Base-by-base conservation (phyloP, 1,140 invertebrate species). In the Meteorus sp. region DNA sequence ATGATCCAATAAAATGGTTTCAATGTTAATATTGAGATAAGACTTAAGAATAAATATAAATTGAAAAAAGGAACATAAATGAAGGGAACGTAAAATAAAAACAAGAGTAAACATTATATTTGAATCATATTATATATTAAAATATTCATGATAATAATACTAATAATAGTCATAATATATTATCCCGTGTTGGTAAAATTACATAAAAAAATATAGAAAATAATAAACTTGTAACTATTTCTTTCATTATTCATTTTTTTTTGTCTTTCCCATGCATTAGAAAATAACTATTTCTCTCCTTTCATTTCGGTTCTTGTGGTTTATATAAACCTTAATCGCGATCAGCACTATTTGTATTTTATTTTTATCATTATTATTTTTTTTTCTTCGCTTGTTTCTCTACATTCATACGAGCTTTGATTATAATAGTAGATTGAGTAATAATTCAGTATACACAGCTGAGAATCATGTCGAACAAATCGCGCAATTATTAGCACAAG, bases 141-240 rank as follows among this genome's bases (percentile, higher is more conserved):
- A 75, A 78, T 79, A 77, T 77, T 67, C 70, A 71, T 75, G 74
- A 76, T 74, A 72, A 75, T 73, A 69, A 70, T 64, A 68, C 62
- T 70, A 71, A 71, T 78, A 70, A 61, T 70, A 67, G 48, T 67
- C 56, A 29, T 73, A 73, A 77, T 77, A 78, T 78, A 77, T 77
- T 76, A 77, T 74, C 73, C 71, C 70, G 70, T 73, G 65, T 76
- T 61, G 74, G 62, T 75, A 78, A 77, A 79, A 78, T 78, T 78
- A 77, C 70, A 79, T 79, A 79, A 78, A 79, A 79, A 78, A 79
- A 79, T 78, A 78, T 77, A 79, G 75, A 78, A 79, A 79, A 78
- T 77, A 76, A 78, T 78, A 78, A 79, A 70, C 70, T 75, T 66
- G 65, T 63, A 71, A 60, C 66, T 70, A 66, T 72, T 65, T 53